These are phyloP conservation scores for Crotalus horridus DNA, from an alignment of 2,113 vertebrate species.

Conservation along the genomic window DNA sequence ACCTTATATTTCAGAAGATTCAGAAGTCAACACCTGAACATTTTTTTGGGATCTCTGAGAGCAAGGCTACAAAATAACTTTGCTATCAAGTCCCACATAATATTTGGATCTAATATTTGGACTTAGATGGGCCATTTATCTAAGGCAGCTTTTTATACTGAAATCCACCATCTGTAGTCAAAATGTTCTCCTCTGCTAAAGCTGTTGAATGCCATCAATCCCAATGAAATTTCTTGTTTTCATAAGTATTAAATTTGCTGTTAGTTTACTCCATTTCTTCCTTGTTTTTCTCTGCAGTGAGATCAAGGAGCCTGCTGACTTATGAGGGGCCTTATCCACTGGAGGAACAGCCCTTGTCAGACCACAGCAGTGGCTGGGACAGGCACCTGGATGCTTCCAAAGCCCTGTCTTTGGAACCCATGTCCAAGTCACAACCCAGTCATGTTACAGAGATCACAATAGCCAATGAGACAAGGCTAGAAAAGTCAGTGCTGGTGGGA, in stretches of 20 bases:
- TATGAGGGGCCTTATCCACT: conserved; percentile 77
- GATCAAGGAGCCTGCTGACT: conserved; percentile 88
- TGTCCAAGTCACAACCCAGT: conserved; percentile 51
- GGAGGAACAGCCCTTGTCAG: conserved; percentile 79
- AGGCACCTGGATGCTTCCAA: conserved; percentile 75
- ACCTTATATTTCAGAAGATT: background rate
- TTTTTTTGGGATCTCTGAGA: background rate
- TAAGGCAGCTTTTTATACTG: background rate
- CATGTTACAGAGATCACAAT: conserved; percentile 73
- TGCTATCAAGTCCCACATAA: background rate
- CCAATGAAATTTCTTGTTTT: background rate
- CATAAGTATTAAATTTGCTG: background rate
- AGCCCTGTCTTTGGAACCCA: conserved; percentile 64
- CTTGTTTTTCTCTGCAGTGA: conserved; percentile 71
- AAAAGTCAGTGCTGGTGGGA: conserved; percentile 81
- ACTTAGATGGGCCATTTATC: background rate
- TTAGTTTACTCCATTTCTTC: conserved; percentile 11
- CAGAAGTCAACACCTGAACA: background rate
- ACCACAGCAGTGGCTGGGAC: conserved; percentile 74
- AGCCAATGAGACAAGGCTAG: conserved; percentile 78
- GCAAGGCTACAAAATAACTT: background rate
- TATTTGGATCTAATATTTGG: background rate
- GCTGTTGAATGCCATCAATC: background rate
- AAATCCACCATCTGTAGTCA: background rate
- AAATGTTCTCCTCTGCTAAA: background rate